These are phyloP conservation scores for Pteropus alecto DNA, from an alignment of 2,113 vertebrate genomes.

Conservation along the genomic window DNA sequence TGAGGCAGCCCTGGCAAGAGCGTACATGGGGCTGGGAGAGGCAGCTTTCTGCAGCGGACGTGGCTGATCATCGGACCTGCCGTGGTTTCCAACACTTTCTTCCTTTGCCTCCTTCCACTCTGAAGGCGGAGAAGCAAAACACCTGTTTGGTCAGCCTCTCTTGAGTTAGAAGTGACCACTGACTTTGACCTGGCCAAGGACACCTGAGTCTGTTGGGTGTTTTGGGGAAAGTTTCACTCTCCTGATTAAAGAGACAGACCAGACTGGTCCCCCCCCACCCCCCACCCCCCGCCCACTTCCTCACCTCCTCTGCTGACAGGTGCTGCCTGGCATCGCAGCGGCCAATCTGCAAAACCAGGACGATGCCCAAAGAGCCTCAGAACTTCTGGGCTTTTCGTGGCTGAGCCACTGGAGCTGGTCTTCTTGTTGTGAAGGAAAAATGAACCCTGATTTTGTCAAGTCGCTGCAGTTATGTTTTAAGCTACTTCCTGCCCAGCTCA, in stretches of 20 bases:
- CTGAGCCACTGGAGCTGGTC: neutral
- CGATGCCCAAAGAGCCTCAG: neutral
- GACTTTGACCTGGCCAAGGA: neutral
- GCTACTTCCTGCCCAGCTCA: neutral
- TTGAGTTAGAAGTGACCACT: neutral
- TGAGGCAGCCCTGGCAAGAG: too few relatives aligned
- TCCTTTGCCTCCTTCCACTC: neutral
- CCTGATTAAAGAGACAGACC: neutral
- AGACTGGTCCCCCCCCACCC: rapidly evolving
- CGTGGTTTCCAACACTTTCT: neutral
- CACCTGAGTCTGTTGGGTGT: neutral
- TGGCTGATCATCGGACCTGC: rapidly evolving
- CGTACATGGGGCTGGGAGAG: rapidly evolving
- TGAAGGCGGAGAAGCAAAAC: neutral
- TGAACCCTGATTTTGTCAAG: neutral
- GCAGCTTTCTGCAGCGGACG: too few relatives aligned
- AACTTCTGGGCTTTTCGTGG: neutral
- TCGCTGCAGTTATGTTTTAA: neutral
- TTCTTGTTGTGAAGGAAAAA: neutral
- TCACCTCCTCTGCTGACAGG: rapidly evolving
- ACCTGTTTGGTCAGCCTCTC: neutral
- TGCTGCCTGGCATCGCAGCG: rapidly evolving
- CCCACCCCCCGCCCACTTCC: rapidly evolving
- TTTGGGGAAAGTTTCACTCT: neutral
- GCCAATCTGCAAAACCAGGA: neutral